Conservation (phyloP, 1,140 invertebrate species). For the Gonatopus flavifemur region DNA sequence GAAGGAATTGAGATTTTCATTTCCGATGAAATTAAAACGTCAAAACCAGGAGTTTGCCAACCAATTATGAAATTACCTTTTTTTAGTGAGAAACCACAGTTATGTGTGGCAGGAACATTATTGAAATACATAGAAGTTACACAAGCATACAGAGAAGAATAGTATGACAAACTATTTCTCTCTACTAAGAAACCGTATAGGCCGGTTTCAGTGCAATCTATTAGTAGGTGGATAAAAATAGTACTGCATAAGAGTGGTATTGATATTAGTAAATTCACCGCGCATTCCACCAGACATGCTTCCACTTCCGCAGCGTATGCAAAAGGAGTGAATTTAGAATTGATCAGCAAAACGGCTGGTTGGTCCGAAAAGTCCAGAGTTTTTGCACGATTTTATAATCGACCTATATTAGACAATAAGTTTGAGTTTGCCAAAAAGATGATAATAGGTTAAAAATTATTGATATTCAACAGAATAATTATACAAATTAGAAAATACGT, state of each 20-base stretch:
- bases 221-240: conserved; percentile 11
- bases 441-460: too few relatives aligned
- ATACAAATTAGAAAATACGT: too few relatives aligned
- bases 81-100: neutral
- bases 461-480: too few relatives aligned
- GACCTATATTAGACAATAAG: too few relatives aligned
- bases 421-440: too few relatives aligned
- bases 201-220: neutral
- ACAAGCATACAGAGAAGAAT: neutral
- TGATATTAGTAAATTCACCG: conserved; percentile 1
- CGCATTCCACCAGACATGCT: conserved; percentile 10
- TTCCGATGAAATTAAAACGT: conserved; percentile 3
- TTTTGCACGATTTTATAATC: conserved; percentile 9
- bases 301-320: neutral
- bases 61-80: neutral
- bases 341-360: conserved; percentile 4
- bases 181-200: neutral
- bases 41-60: neutral
- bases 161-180: conserved; percentile 1
- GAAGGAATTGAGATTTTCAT: too few relatives aligned
- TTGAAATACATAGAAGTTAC: neutral
- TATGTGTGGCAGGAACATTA: neutral
- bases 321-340: conserved; percentile 2
- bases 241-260: neutral
- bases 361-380: neutral